phyloP scores from a whole-genome alignment of 2,797 vertebrate genomes.

The Rhodeus uyekii region DNA sequence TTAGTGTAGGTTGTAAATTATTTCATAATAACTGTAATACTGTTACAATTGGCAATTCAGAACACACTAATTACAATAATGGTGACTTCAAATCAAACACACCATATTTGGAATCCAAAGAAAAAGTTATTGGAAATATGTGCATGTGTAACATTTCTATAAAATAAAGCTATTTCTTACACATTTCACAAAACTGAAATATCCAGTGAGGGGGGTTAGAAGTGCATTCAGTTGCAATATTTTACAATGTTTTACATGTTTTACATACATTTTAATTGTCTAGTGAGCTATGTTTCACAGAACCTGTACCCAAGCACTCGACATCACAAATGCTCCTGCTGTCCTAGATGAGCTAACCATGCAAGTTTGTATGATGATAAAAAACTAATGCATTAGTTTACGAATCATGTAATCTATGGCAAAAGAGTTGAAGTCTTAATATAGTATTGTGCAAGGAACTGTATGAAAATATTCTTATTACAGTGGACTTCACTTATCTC shows the following conservation, averaged over 20 bases:
- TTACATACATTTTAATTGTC: background rate
- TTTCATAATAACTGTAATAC: background rate
- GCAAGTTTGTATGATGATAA: background rate
- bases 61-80: background rate
- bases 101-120: background rate
- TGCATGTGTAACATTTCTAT: background rate
- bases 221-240: background rate
- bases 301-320: background rate
- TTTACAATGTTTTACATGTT: background rate
- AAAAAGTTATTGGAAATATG: background rate
- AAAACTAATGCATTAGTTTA: background rate
- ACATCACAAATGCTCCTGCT: background rate
- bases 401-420: background rate
- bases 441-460: background rate
- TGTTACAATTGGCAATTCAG: background rate
- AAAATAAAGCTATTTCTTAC: background rate
- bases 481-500: no score
- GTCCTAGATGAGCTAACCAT: background rate
- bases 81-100: background rate
- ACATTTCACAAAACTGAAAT: background rate
- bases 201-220: background rate
- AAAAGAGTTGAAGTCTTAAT: background rate
- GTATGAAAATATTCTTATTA: background rate
- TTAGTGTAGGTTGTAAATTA: background rate
- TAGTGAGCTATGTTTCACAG: background rate